Evolutionary conservation across 2,113 vertebrate species (phyloP).

Genomic region (Aramus guarauna): DNA sequence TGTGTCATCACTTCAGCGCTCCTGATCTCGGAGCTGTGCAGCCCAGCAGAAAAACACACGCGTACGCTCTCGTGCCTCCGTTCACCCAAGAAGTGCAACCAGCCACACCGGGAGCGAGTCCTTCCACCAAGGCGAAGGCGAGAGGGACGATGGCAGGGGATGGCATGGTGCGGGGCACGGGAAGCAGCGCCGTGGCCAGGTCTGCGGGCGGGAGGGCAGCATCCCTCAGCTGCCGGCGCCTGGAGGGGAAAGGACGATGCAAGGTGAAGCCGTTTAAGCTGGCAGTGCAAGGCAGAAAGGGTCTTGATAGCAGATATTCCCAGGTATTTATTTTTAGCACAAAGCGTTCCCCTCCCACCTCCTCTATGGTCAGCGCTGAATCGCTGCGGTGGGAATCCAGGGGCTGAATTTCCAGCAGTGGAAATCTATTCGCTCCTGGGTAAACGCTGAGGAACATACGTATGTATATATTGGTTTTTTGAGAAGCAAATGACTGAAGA

Average conservation of each 20-base stretch:
- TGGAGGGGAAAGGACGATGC: not conserved
- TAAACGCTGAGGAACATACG: not conserved
- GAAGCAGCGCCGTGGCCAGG: accelerated
- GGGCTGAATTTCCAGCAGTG: not conserved
- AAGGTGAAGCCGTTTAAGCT: not conserved
- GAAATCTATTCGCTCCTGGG: not conserved
- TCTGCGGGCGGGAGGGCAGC: not conserved
- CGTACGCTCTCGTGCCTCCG: accelerated
- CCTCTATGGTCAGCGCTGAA: accelerated
- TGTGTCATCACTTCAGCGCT: slow-evolving; percentile 20
- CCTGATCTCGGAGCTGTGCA: not conserved
- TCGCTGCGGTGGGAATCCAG: not conserved
- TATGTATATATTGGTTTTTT: not conserved
- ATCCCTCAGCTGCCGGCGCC: not conserved
- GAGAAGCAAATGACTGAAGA: not conserved
- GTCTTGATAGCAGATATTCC: not conserved
- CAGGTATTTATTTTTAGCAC: not conserved
- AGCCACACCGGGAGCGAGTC: accelerated
- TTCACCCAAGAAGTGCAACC: not conserved
- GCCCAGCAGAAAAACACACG: not conserved
- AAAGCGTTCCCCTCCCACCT: not conserved
- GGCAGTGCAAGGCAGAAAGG: not conserved
- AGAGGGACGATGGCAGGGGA: not conserved
- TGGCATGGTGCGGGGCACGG: accelerated
- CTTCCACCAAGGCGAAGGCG: accelerated